These are phyloP conservation scores for Plagiodera versicolora DNA, from an alignment of 2,888 invertebrate genomes.

Conservation along the genomic window DNA sequence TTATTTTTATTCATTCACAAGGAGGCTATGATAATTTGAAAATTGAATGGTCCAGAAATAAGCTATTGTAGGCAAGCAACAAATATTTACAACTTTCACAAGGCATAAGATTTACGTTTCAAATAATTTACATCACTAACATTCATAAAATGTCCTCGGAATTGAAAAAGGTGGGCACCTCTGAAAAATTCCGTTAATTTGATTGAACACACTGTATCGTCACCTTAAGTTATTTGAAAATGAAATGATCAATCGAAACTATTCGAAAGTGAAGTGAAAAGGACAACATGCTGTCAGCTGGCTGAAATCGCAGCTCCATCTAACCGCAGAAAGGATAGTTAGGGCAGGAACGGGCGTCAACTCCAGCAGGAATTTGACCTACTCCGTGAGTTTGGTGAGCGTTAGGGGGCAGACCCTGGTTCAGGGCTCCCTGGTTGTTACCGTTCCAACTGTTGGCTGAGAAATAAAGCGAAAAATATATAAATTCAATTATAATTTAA, in stretches of 20 bases:
- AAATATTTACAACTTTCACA: background rate
- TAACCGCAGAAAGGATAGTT: conserved; percentile 53
- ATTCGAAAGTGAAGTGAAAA: conserved; percentile 7
- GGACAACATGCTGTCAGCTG: conserved; percentile 44
- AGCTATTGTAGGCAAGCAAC: background rate
- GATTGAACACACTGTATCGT: conserved; percentile 14
- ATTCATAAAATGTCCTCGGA: conserved; percentile 12
- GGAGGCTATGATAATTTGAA: background rate
- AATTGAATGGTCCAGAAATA: background rate
- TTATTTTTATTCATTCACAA: background rate
- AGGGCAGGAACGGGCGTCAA: conserved; percentile 51
- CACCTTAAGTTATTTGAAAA: conserved; percentile 7
- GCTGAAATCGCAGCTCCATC: conserved; percentile 29
- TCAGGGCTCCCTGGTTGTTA: conserved; percentile 11
- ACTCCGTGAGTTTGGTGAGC: conserved; percentile 34
- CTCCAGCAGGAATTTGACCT: conserved; percentile 52
- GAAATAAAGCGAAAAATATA: too few species aligned
- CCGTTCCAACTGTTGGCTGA: conserved; percentile 30
- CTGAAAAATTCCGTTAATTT: conserved; percentile 4
- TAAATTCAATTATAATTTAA: too few species aligned
- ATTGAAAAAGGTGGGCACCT: conserved; percentile 6
- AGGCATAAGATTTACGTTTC: background rate
- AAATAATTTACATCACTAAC: background rate
- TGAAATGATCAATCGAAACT: background rate
- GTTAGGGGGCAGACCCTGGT: conserved; percentile 35